phyloP scores from a whole-genome alignment of 2,888 invertebrate species.

The Apodemia hepburni region DNA sequence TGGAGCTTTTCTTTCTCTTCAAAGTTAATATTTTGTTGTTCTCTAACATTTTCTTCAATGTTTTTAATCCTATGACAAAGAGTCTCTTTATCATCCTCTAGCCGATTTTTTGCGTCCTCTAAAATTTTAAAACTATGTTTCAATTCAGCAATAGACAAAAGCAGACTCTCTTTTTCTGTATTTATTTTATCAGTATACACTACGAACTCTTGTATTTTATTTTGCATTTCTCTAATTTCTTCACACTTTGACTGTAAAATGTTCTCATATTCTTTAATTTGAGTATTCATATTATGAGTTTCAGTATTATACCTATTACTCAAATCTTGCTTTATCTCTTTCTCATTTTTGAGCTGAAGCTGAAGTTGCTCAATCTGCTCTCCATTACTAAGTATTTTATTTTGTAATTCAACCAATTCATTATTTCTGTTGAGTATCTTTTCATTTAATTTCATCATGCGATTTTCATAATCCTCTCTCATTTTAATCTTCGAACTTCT shows the following conservation, averaged over 20 bases:
- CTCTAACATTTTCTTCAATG: slow-evolving; percentile 43
- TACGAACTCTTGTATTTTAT: slow-evolving; percentile 35
- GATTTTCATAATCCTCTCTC: slow-evolving; percentile 56
- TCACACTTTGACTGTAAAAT: slow-evolving; percentile 41
- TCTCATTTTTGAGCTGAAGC: slow-evolving; percentile 50
- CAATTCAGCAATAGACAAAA: slow-evolving; percentile 36
- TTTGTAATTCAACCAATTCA: slow-evolving; percentile 63
- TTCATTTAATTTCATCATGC: slow-evolving; percentile 62
- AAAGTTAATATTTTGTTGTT: slow-evolving; percentile 36
- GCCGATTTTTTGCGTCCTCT: slow-evolving; percentile 40
- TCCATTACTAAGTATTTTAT: slow-evolving; percentile 54
- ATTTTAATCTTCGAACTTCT: slow-evolving; percentile 48
- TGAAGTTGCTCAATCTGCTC: slow-evolving; percentile 55
- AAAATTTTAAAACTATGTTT: slow-evolving; percentile 41
- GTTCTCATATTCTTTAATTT: slow-evolving; percentile 39
- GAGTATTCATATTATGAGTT: slow-evolving; percentile 37
- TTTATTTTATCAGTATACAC: slow-evolving; percentile 40
- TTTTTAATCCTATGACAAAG: slow-evolving; percentile 41
- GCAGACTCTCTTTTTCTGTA: slow-evolving; percentile 43
- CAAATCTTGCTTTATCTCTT: slow-evolving; percentile 41
- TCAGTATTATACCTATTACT: slow-evolving; percentile 45
- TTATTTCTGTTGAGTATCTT: slow-evolving; percentile 64
- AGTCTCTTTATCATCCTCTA: slow-evolving; percentile 43
- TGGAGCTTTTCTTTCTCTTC: slow-evolving; percentile 44
- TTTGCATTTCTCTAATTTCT: slow-evolving; percentile 42